Conservation (phyloP, 2,888 invertebrate genomes). For the Ochlodes sylvanus region DNA sequence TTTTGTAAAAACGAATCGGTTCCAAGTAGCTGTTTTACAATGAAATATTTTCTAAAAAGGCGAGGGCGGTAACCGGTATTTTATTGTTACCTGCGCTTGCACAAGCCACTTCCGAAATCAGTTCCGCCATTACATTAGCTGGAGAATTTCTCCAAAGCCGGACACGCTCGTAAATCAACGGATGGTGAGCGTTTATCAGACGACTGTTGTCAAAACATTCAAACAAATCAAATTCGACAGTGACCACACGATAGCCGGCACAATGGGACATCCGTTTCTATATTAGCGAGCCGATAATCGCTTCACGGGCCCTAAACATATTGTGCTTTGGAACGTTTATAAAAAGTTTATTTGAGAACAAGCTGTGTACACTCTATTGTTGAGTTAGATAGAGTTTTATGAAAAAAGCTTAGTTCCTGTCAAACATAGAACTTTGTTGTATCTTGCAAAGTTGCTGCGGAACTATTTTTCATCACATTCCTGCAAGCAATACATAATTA, state of each 20-base stretch:
- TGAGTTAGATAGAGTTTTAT: neutral
- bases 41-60: slow-evolving; percentile 42
- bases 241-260: slow-evolving; percentile 64
- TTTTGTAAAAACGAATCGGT: slow-evolving; percentile 27
- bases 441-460: neutral
- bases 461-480: neutral
- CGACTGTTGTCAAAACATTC: slow-evolving; percentile 70
- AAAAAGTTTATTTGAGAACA: neutral
- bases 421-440: neutral
- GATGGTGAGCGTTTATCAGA: slow-evolving; percentile 47
- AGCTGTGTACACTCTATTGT: slow-evolving; percentile 17
- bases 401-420: neutral
- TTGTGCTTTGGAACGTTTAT: slow-evolving; percentile 11
- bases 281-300: slow-evolving; percentile 62
- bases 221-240: slow-evolving; percentile 66
- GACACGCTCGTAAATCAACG: slow-evolving; percentile 53
- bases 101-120: slow-evolving; percentile 47
- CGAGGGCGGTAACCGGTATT: slow-evolving; percentile 16
- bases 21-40: slow-evolving; percentile 42
- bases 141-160: slow-evolving; percentile 44
- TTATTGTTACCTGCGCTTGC: slow-evolving; percentile 57
- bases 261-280: slow-evolving; percentile 69
- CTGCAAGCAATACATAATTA: too few species aligned
- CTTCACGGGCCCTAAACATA: slow-evolving; percentile 30
- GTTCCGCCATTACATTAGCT: slow-evolving; percentile 39